Base-by-base conservation (phyloP, 2,113 vertebrate genomes). In the Nibea coibor region DNA sequence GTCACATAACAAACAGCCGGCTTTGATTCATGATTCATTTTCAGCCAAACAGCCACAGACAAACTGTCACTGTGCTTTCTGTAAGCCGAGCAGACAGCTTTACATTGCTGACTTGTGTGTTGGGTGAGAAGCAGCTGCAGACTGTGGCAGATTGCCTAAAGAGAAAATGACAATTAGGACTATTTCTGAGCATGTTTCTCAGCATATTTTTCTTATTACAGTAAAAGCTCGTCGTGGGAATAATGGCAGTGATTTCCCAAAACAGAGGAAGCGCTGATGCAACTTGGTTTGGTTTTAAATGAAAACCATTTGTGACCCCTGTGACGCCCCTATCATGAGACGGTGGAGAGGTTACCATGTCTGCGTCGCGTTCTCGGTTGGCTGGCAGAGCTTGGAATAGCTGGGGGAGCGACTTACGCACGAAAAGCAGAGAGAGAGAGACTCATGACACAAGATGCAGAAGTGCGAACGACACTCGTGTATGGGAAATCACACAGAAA, bases 381-480 rank as follows among this genome's bases (percentile, higher is more conserved):
- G 82, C 84, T 73, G 58, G 66, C 81, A 78, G 85, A 88, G 78
- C 83, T 57, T 4, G 10, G 28, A 87, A 56, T 81, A 88, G 83
- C 78, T 88, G 66, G 22, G 16, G 12, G 43, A 74, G 51, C 17
- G 35, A 58, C 42, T 72, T 45, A 14, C 12, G 2, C 24, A 56
- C 15, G 61, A 56, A 50, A 66, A 24, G 14, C 42, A 39, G 35
- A 39, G 35, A 9, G 35, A 35, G 7, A 61, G 48, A 81, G 56
- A 78, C 71, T 48, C 48, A 50, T 59, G 82, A 71, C 69, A 72
- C 65, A n/a, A 58, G 73, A 84, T 81, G 71, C 78, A 86, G 58
- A 92, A 81, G 71, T 83, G 79, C 70, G 75, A 79, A 69, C 45
- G 28, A 53, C 61, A 4, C 16, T 80, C 31, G 39, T 45, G 12